Base-by-base conservation (phyloP, 2,113 vertebrate species). In the Pseudopodoces humilis region DNA sequence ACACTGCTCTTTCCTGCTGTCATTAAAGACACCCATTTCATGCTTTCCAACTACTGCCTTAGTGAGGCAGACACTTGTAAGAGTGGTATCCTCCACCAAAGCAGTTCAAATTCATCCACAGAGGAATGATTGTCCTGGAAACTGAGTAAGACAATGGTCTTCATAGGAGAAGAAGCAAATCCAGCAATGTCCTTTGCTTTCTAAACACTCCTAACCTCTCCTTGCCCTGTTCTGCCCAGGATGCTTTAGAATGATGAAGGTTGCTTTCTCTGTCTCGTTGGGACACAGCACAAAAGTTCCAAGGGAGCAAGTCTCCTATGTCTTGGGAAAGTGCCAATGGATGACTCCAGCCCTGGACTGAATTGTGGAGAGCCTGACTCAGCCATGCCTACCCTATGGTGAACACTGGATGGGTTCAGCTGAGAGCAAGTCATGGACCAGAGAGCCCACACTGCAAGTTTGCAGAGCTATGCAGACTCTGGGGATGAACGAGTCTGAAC, bases 381-480 rank as follows among this genome's bases (percentile, higher is more conserved):
- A 49, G 37, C n/a, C 23, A 5, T 4, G 0, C 37, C 30, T 56
- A 39, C 15, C 64, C 49, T 50, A 65, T 0, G 0, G 43, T 31
- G 39, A 49, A 43, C 18, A 28, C 1, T 11, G 39, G 22, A 35
- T 0, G 5, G 77, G 44, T 30, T 80, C 49, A 86, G 63, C 53
- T 63, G 35, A 47, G 39, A 71, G 71, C 43, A 68, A 50, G 17
- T 20, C 31, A 15, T 1, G 15, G 30, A 60, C 23, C 60, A 33
- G 15, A 31, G 10, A 68, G 53, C 25, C 59, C 4, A 7, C 41
- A 16, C 8, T 39, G 17, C 4, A 8, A 67, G 16, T 28, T 33
- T 70, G 39, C 79, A 88, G 59, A 64, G 27, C 27, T 31, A 47
- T 90, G 56, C 16, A 46, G 84, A 64, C 14, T 35, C 31, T 46